Evolutionary conservation across 2,113 vertebrate species (phyloP), one percentile per base, ranked within the genome.

Genomic region (Dicerorhinus sumatrensis): DNA sequence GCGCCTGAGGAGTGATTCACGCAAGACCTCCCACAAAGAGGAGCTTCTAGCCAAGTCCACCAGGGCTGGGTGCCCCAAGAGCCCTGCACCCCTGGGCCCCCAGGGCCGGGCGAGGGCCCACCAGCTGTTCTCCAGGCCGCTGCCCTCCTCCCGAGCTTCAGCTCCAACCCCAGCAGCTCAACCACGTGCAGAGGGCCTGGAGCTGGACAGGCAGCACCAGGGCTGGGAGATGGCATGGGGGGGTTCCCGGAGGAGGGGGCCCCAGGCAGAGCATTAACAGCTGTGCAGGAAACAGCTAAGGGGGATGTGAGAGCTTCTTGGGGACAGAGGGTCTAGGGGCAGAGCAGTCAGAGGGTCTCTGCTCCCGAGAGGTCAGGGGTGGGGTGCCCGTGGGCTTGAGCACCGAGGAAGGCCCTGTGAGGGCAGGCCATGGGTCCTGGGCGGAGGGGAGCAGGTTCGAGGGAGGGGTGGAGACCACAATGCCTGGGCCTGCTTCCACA

Each of bases 1-100:
- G 79, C 2, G n/a, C 12, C n/a, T 63, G 36, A n/a, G 83, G 80
- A 42, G 65, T 96, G 91, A 94, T 69, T 97, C 96, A 97, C 79
- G 4, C 58, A 51, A 46, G 84, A 6, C 91, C 97, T 76, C 88
- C 87, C 88, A 76, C 90, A 65, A 31, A 91, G 70, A 88, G 73
- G 65, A 27, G 46, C n/a, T 46, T 33, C 76, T 14, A 11, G 73
- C 83, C 75, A 42, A 69, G 73, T 29, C 42, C 0, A 13, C 36
- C 1, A 2, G 39, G 39, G 23, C 86, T 16, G 67, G 39, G 62
- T 63, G 63, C 27, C 42, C 8, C 16, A 0, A 23, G 21, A 23
- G 11, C 31, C 60, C 36, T 18, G 4, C 12, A 51, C 56, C 29
- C 27, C 42, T 1, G 0, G 33, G 10, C 36, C 86, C 80, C 46